phyloP scores from a whole-genome alignment of 2,797 vertebrate species.

The Nannoperca australis region DNA sequence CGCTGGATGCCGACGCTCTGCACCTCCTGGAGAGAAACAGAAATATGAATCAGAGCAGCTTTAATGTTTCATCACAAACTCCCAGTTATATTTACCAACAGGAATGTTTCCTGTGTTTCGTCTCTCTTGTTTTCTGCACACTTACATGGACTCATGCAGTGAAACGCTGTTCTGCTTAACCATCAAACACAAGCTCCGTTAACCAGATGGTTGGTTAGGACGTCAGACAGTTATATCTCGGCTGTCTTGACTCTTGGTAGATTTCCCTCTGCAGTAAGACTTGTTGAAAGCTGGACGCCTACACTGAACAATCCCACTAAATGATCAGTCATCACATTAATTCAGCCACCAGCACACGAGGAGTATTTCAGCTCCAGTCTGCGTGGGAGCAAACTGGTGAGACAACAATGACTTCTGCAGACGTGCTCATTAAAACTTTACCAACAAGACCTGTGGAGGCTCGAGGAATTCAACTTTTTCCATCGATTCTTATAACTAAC shows the following conservation, averaged over 20 bases:
- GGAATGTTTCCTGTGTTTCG: background rate
- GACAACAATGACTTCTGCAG: slow-evolving; percentile 22
- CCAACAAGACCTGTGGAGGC: background rate
- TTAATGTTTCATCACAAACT: slow-evolving; percentile 1
- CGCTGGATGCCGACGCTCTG: background rate
- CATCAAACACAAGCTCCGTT: no score
- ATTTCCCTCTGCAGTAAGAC: slow-evolving; percentile 15
- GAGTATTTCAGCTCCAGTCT: slow-evolving; percentile 32
- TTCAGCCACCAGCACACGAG: slow-evolving; percentile 32
- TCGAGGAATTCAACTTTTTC: slow-evolving; percentile 5
- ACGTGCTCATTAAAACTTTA: slow-evolving; percentile 51
- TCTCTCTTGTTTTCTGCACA: background rate
- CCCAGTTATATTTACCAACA: slow-evolving; percentile 7
- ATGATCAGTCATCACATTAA: slow-evolving; percentile 58
- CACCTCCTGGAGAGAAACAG: background rate
- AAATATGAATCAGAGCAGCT: slow-evolving; percentile 9
- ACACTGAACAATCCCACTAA: slow-evolving; percentile 40
- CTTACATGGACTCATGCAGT: no score
- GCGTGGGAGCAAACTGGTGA: slow-evolving; percentile 41
- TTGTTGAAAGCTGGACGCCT: slow-evolving; percentile 29
- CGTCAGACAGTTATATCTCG: background rate
- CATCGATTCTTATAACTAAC: background rate
- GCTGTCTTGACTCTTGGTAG: background rate
- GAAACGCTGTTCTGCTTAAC: background rate
- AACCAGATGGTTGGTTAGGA: background rate